Evolutionary conservation across 2,797 vertebrate species (phyloP).

Genomic region (Thaleichthys pacificus): DNA sequence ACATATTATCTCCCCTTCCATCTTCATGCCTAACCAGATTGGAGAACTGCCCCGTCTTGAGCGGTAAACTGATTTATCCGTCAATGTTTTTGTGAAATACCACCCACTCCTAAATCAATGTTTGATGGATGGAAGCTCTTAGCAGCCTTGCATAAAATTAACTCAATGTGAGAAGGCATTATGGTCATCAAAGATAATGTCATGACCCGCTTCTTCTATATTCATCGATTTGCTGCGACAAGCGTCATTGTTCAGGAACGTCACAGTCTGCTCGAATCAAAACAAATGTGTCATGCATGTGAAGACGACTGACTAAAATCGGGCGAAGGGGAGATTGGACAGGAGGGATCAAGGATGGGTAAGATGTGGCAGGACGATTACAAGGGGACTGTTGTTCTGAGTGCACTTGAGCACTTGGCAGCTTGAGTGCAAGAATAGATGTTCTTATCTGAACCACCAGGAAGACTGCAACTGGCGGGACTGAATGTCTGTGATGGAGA

Average conservation of each 20-base stretch:
- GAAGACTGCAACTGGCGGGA: slow-evolving; percentile 41
- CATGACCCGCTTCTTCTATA: slow-evolving; percentile 9
- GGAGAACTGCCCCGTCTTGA: neutral
- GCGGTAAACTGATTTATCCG: slow-evolving; percentile 11
- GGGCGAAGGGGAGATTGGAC: neutral
- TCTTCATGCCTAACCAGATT: slow-evolving; percentile 36
- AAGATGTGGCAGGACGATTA: slow-evolving; percentile 42
- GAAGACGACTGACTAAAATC: neutral
- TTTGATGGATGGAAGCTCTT: neutral
- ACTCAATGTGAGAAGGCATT: neutral
- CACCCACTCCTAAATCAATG: neutral
- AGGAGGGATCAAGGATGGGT: slow-evolving; percentile 21
- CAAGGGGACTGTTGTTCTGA: slow-evolving; percentile 27
- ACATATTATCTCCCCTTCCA: slow-evolving; percentile 11
- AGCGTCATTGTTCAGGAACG: slow-evolving; percentile 8
- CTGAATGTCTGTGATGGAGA: slow-evolving; percentile 28
- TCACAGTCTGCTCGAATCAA: neutral
- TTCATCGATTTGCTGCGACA: neutral
- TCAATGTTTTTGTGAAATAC: slow-evolving; percentile 14
- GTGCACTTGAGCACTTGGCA: slow-evolving; percentile 35
- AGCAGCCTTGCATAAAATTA: neutral
- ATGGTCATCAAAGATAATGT: slow-evolving; percentile 22
- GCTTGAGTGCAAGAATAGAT: slow-evolving; percentile 15
- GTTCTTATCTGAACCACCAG: slow-evolving; percentile 51
- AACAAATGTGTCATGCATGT: slow-evolving; percentile 11